Evolutionary conservation across 2,888 invertebrate species (phyloP), one percentile per base, ranked within the genome.

Genomic region (Folsomia manolachei): DNA sequence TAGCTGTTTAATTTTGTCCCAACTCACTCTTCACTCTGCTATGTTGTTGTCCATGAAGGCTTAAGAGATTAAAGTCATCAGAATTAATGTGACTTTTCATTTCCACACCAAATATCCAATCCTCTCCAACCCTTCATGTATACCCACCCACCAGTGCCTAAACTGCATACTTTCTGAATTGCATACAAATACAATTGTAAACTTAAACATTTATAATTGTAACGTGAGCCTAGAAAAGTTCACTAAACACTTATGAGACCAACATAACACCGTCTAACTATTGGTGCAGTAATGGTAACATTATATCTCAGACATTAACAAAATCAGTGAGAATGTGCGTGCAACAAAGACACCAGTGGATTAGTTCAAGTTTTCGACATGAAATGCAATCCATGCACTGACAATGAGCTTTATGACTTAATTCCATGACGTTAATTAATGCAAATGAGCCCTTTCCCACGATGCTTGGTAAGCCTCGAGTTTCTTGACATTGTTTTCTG

Each of bases 1-100:
- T 39, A 14, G 39, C 14, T 14, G 39, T 39, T 39, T 39, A 39
- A 39, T 39, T 39, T 39, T 14, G 14, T n/a, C n/a, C n/a, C n/a
- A n/a, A n/a, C n/a, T n/a, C n/a, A n/a, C n/a, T n/a, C n/a, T n/a
- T n/a, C n/a, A n/a, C 39, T 39, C 14, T 39, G 39, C 39, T 14
- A n/a, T 66, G 66, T 66, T 66, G 60, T 11, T 60, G 60, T 60
- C n/a, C 51, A 66, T 66, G 66, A 66, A 52, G 66, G 66, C 66
- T 66, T 66, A 66, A n/a, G 11, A 14, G 14, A 4, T 39, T 39
- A n/a, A n/a, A n/a, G n/a, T 39, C 39, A 39, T 39, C 39, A 39
- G 39, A 39, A 39, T 39, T 39, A 39, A 14, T 4, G 39, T 39
- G 39, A 39, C 39, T 4, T 39, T 39, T 14, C 39, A 39, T 14